These are phyloP conservation scores for Prinia subflava DNA, from an alignment of 2,113 vertebrate genomes.

Conservation along the genomic window DNA sequence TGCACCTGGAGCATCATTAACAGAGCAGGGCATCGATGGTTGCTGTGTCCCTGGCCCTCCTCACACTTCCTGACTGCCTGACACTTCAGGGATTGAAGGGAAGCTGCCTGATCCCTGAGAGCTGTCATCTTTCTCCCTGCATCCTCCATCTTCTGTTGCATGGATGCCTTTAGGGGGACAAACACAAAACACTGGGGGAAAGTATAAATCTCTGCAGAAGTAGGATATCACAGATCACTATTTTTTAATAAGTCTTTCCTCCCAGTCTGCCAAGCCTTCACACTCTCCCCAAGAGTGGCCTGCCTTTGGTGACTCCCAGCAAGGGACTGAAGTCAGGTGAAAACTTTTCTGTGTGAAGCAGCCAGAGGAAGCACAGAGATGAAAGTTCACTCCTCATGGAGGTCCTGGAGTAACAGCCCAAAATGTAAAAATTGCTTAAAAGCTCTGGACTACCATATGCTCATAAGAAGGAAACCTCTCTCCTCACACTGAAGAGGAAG, in stretches of 20 bases:
- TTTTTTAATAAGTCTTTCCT: neutral
- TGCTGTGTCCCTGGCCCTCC: neutral
- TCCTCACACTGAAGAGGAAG: neutral
- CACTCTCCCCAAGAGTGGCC: neutral
- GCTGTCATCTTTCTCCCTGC: neutral
- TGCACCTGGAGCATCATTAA: neutral
- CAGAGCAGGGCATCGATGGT: neutral
- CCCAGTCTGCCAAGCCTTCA: neutral
- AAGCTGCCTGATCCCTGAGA: neutral
- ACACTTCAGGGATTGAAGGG: neutral
- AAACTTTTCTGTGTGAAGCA: neutral
- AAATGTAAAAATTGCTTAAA: neutral
- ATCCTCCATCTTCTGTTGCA: neutral
- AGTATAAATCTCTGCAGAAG: neutral
- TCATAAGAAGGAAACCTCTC: neutral
- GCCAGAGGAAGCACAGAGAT: neutral
- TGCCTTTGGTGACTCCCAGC: neutral
- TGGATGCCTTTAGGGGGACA: neutral
- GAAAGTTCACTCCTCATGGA: neutral
- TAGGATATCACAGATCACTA: neutral
- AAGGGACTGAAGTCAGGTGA: neutral
- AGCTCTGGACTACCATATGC: neutral
- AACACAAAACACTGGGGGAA: neutral
- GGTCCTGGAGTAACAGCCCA: neutral
- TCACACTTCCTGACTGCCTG: neutral